Conservation (phyloP, 2,113 vertebrate genomes). For the Xenopus tropicalis region UCB_Xtro_10.0 CM004443.2:11319501-11320000, state of each 20-base stretch:
- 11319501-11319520: background rate
- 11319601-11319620: background rate
- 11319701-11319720: background rate
- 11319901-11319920: too few species aligned
- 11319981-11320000: too few species aligned
- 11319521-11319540: constrained; percentile 2
- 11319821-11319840: too few species aligned
- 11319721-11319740: background rate
- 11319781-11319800: too few species aligned
- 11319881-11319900: too few species aligned
- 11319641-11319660: background rate
- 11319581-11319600: constrained; percentile 2
- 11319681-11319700: background rate
- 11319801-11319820: too few species aligned
- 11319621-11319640: constrained; percentile 8
- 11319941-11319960: too few species aligned
- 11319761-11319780: too few species aligned
- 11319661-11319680: background rate
- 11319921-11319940: too few species aligned
- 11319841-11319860: too few species aligned
- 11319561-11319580: background rate
- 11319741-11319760: background rate
- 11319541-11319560: constrained; percentile 1
- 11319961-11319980: too few species aligned
- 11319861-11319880: too few species aligned